Percentiles rank a stretch among this genome's conserved stretches.
Conservation (phyloP, 2,797 vertebrate genomes). For the Dromococcyx pavoninus region DNA sequence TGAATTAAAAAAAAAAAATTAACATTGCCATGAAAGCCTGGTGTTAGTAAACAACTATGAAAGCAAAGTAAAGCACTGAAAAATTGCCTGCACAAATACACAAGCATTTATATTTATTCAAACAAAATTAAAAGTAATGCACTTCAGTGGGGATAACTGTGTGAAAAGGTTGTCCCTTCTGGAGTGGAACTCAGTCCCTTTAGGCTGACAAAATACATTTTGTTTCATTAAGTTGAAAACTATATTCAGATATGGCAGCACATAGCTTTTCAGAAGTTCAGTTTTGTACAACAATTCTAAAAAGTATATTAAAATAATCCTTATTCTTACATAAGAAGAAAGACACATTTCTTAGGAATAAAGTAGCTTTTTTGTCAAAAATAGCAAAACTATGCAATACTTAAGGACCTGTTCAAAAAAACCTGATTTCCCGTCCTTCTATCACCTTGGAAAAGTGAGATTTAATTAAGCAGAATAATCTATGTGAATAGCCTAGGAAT, state of each 20-base stretch:
- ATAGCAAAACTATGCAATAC: background rate
- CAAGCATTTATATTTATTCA: background rate
- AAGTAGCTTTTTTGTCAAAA: background rate
- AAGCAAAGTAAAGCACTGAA: background rate
- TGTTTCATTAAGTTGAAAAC: background rate
- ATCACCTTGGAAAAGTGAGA: background rate
- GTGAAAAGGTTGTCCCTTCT: background rate
- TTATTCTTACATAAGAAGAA: background rate
- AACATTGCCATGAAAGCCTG: background rate
- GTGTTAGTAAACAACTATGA: background rate
- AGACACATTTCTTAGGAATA: background rate
- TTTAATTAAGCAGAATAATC: background rate
- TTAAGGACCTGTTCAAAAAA: background rate
- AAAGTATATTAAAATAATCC: background rate
- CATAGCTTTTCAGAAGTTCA: background rate
- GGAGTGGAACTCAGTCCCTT: background rate
- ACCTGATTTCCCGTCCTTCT: background rate
- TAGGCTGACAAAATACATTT: background rate
- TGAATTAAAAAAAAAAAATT: background rate
- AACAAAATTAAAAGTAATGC: background rate
- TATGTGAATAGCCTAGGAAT: background rate
- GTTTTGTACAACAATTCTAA: background rate
- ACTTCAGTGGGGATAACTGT: background rate
- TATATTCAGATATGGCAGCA: background rate
- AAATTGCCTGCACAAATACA: background rate